Percentiles rank a stretch among this genome's conserved stretches.
Evolutionary conservation across 2,888 invertebrate species (phyloP).

Genomic region (Rhyacophila evoluta): DNA sequence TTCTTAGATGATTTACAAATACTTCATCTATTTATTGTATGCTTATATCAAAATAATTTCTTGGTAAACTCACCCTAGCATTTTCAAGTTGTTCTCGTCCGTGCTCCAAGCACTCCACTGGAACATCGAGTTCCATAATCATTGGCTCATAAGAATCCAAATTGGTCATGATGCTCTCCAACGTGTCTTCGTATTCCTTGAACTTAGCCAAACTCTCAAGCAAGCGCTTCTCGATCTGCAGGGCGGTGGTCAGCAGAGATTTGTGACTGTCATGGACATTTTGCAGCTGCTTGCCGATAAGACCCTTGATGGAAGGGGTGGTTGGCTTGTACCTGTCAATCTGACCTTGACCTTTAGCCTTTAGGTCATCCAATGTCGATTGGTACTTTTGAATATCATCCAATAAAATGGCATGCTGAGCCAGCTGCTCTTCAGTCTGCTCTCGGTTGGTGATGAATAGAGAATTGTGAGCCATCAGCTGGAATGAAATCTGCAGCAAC

Average conservation of each 20-base stretch:
- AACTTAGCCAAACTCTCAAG: slow-evolving; percentile 92
- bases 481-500: slow-evolving; percentile 94
- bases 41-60: too few relatives aligned
- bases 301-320: slow-evolving; percentile 79
- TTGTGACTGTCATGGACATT: slow-evolving; percentile 96
- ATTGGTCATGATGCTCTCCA: slow-evolving; percentile 86
- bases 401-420: slow-evolving; percentile 84
- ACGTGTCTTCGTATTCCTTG: slow-evolving; percentile 91
- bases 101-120: slow-evolving; percentile 79
- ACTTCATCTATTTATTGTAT: too few relatives aligned
- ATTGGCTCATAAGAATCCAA: slow-evolving; percentile 84
- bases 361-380: slow-evolving; percentile 82
- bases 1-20: too few relatives aligned
- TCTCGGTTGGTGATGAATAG: slow-evolving; percentile 91
- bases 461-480: slow-evolving; percentile 95
- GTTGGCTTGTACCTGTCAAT: slow-evolving; percentile 82
- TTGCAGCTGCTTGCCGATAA: slow-evolving; percentile 86
- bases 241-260: slow-evolving; percentile 87
- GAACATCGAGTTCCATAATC: slow-evolving; percentile 81
- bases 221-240: slow-evolving; percentile 90
- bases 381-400: slow-evolving; percentile 88
- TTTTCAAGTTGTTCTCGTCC: slow-evolving; percentile 80
- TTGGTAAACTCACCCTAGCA: slow-evolving; percentile 73
- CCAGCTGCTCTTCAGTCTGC: slow-evolving; percentile 90
- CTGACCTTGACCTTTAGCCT: slow-evolving; percentile 85